Evolutionary conservation across 2,888 invertebrate species (phyloP).

Genomic region (Autographa pulchrina): DNA sequence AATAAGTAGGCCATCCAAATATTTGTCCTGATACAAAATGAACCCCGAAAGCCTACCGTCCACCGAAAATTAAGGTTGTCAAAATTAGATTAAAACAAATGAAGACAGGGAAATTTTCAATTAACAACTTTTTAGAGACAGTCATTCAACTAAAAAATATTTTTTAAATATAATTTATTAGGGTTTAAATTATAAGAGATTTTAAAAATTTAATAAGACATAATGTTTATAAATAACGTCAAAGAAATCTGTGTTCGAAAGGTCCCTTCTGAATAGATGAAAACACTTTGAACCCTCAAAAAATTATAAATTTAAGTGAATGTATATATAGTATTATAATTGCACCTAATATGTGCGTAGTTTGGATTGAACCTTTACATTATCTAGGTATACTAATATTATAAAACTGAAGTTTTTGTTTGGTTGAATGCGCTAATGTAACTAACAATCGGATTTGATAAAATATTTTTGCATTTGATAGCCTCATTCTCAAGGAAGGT

Average conservation of each 20-base stretch:
- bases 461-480: no score
- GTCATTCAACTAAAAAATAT: neutral
- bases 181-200: neutral
- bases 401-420: no score
- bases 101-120: neutral
- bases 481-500: no score
- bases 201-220: neutral
- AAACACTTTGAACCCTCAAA: no score
- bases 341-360: no score
- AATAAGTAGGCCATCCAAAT: conserved; percentile 1
- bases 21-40: neutral
- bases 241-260: no score
- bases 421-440: no score
- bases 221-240: neutral
- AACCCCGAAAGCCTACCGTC: neutral
- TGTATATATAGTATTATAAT: no score
- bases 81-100: conserved; percentile 1
- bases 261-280: neutral
- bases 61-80: neutral
- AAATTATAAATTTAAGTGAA: no score
- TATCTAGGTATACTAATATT: no score
- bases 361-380: no score
- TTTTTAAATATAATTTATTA: neutral
- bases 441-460: no score
- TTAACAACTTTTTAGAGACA: neutral